Base-by-base conservation (phyloP, 2,797 vertebrate species). In the Lithobates sylvaticus region DNA sequence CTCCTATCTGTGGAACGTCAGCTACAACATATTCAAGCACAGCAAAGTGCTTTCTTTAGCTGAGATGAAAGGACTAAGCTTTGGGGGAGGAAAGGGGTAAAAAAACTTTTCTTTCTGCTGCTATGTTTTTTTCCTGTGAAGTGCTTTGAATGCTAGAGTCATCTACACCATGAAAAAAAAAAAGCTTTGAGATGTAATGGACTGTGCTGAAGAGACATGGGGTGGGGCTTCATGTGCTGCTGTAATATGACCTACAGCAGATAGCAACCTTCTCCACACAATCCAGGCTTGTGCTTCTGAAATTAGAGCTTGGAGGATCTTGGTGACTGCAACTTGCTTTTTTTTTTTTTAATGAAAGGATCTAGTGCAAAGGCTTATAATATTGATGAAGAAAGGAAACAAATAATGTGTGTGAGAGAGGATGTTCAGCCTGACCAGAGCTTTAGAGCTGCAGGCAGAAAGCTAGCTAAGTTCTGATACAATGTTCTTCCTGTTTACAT, bases 241-340 rank as follows among this genome's bases (percentile, higher is more conserved):
- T 96, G 97, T 97, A 99, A 98, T 96, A 94, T 95, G 96, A 98
- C 96, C 96, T 96, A 91, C 95, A 96, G 96, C 96, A 96, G 95
- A 96, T 95, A 96, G 94, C 95, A 95, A 96, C 95, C 95, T 96
- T 95, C 96, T 97, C 95, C 94, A 95, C 92, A 92, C 90, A 91
- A 93, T 85, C 94, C 95, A 93, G 92, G 91, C 92, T 93, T 92
- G 89, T 92, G 92, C 92, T 94, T 39, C 92, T 90, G 90, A 90
- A 90, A 91, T 91, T 91, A 94, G 93, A 92, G 92, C 92, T 92
- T 90, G 39, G 73, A 93, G 91, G 90, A 90, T 94, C 91, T 93
- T 89, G 89, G 93, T 93, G 89, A 91, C 90, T 93, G 91, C 92
- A 64, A 32, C 69, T 71, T 92, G 92, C 90, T 91, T 72, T 5